A percentile compares a stretch with the other conserved stretches of the same genome.
phyloP scores from a whole-genome alignment of 2,888 invertebrate species.

The Frankliniella intonsa region DNA sequence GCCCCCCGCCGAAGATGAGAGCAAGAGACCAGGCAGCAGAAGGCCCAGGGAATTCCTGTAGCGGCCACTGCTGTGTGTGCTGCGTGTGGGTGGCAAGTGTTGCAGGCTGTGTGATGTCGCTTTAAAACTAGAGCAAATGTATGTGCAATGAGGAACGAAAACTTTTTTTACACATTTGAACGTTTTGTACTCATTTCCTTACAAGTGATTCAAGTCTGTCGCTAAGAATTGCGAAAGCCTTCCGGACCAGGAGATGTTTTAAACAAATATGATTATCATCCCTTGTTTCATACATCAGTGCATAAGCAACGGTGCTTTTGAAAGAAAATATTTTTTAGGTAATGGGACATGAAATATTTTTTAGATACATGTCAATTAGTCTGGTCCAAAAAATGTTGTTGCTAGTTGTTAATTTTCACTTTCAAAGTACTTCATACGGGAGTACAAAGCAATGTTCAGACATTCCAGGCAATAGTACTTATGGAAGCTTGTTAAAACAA shows the following conservation, averaged over 20 bases:
- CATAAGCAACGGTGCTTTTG: not conserved
- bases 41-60: constrained; percentile 50
- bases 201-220: not conserved
- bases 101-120: not conserved
- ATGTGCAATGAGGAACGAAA: not conserved
- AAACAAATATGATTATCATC: not conserved
- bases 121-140: not conserved
- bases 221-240: not conserved
- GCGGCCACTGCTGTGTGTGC: constrained; percentile 36
- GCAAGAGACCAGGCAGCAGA: constrained; percentile 41
- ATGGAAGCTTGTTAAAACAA: not conserved
- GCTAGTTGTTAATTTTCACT: constrained; percentile 20
- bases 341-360: constrained; percentile 27
- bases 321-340: constrained; percentile 16
- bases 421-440: not conserved
- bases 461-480: not conserved
- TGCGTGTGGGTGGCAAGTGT: not conserved
- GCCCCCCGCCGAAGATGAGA: constrained; percentile 43
- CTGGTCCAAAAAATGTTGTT: constrained; percentile 19
- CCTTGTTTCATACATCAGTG: not conserved
- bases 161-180: not conserved
- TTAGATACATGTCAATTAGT: constrained; percentile 29
- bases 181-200: constrained; percentile 18
- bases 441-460: not conserved
- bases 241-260: constrained; percentile 14